Evolutionary conservation across 2,888 invertebrate species (phyloP).

Genomic region (Watsonalla binaria): DNA sequence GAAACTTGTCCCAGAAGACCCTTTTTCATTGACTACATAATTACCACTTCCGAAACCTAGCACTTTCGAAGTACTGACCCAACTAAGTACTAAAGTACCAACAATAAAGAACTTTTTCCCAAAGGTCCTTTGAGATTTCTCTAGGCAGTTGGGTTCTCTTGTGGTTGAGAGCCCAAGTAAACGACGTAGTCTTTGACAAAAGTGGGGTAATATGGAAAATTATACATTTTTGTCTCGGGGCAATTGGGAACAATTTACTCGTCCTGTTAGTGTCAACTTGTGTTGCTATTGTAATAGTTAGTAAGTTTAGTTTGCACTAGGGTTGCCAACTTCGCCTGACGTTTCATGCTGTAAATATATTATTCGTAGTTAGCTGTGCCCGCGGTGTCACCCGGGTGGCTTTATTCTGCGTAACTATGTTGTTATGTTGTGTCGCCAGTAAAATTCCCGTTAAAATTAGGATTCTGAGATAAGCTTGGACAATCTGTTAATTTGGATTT

Average conservation of each 20-base stretch:
- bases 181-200: conserved; percentile 31
- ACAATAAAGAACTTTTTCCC: conserved; percentile 8
- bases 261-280: no score
- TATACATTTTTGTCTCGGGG: conserved; percentile 25
- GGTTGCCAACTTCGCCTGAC: no score
- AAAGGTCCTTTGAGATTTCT: not conserved
- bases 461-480: no score
- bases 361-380: no score
- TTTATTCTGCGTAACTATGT: no score
- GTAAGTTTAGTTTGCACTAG: no score
- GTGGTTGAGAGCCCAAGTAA: conserved; percentile 28
- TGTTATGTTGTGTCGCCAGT: no score
- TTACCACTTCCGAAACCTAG: conserved; percentile 6
- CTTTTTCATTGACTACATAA: conserved; percentile 17
- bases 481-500: no score
- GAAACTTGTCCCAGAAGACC: conserved; percentile 11
- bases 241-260: conserved; percentile 15
- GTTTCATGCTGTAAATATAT: no score
- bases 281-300: no score
- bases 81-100: conserved; percentile 17
- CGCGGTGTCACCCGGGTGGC: no score
- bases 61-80: conserved; percentile 19
- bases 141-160: conserved; percentile 8
- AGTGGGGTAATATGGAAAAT: conserved; percentile 31
- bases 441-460: no score